Evolutionary conservation across 2,888 invertebrate species (phyloP).

Genomic region (Caenorhabditis sp.): DNA sequence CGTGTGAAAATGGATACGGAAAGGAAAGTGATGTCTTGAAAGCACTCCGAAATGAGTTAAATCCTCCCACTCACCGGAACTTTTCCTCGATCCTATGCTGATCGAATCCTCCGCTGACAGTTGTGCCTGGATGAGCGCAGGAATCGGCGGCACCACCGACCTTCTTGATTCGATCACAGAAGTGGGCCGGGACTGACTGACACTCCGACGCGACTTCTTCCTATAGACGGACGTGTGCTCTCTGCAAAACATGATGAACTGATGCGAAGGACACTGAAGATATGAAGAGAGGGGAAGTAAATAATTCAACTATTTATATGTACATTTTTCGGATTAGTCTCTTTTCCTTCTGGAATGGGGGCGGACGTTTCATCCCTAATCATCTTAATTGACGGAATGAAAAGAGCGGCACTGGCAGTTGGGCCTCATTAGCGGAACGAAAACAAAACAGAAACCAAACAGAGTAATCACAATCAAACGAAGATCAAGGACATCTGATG

Average conservation of each 20-base stretch:
- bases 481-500: not conserved
- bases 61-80: slow-evolving; percentile 45
- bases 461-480: slow-evolving; percentile 5
- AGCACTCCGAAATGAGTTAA: no score
- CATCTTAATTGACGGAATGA: slow-evolving; percentile 34
- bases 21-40: no score
- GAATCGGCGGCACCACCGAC: slow-evolving; percentile 42
- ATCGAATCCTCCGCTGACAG: slow-evolving; percentile 45
- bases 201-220: slow-evolving; percentile 51
- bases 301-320: slow-evolving; percentile 31
- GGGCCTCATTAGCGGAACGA: slow-evolving; percentile 14
- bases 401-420: not conserved
- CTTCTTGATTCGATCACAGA: slow-evolving; percentile 18
- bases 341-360: slow-evolving; percentile 4
- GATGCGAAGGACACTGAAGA: not conserved
- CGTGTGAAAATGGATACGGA: no score
- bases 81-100: slow-evolving; percentile 51
- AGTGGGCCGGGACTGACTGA: slow-evolving; percentile 47
- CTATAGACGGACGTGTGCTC: slow-evolving; percentile 42
- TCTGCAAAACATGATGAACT: slow-evolving; percentile 31
- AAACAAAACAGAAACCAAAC: slow-evolving; percentile 11
- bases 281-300: not conserved
- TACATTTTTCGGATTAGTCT: slow-evolving; percentile 23
- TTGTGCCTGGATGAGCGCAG: slow-evolving; percentile 41
- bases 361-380: slow-evolving; percentile 13